These are phyloP conservation scores for Coelinius sp. DNA, from an alignment of 2,888 invertebrate species.

Conservation along the genomic window DNA sequence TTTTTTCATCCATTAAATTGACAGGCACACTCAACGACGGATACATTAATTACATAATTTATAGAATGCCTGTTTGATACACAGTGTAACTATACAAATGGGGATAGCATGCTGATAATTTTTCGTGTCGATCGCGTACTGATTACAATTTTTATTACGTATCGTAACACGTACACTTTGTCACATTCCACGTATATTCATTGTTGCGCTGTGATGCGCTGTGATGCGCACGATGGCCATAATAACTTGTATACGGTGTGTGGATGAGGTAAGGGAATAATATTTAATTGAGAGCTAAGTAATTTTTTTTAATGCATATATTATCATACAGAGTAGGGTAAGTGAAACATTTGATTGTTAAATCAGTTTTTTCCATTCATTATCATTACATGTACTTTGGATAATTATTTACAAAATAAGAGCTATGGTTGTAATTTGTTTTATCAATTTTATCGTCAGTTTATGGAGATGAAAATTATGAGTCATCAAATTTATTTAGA, in stretches of 20 bases:
- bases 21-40: constrained; percentile 6
- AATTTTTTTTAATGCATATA: constrained; percentile 5
- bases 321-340: neutral
- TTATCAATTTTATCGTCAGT: too few relatives aligned
- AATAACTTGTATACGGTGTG: neutral
- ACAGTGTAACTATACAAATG: constrained; percentile 59
- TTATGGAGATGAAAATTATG: too few relatives aligned
- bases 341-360: neutral
- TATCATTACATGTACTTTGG: neutral
- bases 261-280: neutral
- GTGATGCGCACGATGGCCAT: constrained; percentile 2
- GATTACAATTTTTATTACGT: constrained; percentile 62
- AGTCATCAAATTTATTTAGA: too few relatives aligned
- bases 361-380: neutral
- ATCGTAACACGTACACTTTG: constrained; percentile 53
- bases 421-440: neutral
- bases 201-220: neutral
- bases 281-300: neutral
- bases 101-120: constrained; percentile 62
- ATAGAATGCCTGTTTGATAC: constrained; percentile 57
- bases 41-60: constrained; percentile 57
- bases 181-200: constrained; percentile 38
- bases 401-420: too few relatives aligned
- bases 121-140: constrained; percentile 57
- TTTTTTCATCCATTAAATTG: neutral